Conservation (phyloP, 2,113 vertebrate genomes). For the Catharus fuscescens region DNA sequence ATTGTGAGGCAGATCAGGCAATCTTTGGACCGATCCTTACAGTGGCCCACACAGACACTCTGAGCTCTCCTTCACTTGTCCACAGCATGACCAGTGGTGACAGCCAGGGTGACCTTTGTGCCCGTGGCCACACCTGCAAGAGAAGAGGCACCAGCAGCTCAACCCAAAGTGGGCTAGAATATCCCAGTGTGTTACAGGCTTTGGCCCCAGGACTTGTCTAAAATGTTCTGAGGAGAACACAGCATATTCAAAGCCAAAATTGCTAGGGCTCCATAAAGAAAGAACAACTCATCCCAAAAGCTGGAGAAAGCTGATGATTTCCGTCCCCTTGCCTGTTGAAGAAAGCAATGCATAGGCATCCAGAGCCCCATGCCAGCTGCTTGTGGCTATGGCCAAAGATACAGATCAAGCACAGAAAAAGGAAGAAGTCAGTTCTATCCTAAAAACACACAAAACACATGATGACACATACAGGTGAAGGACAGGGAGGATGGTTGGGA, state of each 20-base stretch:
- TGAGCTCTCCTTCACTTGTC: constrained; percentile 79
- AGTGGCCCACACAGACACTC: constrained; percentile 72
- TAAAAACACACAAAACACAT: background rate
- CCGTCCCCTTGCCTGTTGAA: fast-evolving
- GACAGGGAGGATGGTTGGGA: background rate
- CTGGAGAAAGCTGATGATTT: background rate
- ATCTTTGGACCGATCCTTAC: too few species aligned
- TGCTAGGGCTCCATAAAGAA: background rate
- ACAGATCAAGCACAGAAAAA: background rate
- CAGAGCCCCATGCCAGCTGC: background rate
- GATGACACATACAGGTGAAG: background rate
- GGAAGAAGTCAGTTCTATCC: background rate
- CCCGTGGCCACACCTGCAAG: constrained; percentile 88
- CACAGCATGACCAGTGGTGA: constrained; percentile 94
- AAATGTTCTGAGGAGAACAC: background rate
- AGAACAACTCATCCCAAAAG: background rate
- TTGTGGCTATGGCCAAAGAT: background rate
- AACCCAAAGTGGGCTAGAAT: background rate
- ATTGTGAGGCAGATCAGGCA: too few species aligned
- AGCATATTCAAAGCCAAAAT: background rate
- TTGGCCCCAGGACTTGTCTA: background rate
- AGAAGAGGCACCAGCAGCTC: background rate
- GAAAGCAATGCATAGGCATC: background rate
- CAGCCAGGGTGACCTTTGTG: constrained; percentile 91
- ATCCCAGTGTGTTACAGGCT: background rate